Evolutionary conservation across 2,113 vertebrate genomes (phyloP), one percentile per base, ranked within the genome.

Genomic region (Anser cygnoides): DNA sequence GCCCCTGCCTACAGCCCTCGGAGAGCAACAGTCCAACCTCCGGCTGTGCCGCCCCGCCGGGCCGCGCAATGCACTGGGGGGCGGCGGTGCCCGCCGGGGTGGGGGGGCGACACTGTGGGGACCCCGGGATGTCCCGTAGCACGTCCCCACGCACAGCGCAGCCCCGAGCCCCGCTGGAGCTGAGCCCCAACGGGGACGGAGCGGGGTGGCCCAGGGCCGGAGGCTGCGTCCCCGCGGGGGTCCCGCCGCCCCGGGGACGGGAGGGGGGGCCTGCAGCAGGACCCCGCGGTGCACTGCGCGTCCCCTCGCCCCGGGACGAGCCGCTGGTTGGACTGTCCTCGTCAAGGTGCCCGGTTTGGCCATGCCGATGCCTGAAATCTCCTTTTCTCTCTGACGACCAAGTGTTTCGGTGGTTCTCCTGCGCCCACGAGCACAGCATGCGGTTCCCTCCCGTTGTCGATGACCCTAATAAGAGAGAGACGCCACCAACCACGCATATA

Each of bases 281-380:
- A 97, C 97, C 98, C 97, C 95, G 97, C 98, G 98, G 98, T 98
- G 98, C 98, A 95, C 98, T 98, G 98, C 98, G 97, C 86, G 80
- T 98, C 80, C 82, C 92, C 74, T 79, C 89, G 81, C 97, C 96
- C 92, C 22, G 97, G 97, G 95, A 95, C 97, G 59, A 91, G 98
- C 98, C 99, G 99, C 98, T 98, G 98, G 99, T 99, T 99, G 98
- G 99, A 99, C 98, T 98, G 98, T 98, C 97, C 99, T 98, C 98
- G 75, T 98, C 98, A 98, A 98, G 98, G 98, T 98, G 98, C 97
- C 98, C 96, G 97, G 98, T 99, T 97, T 99, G 98, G 99, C 99
- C 99, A 99, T 99, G 98, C 98, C 97, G 98, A 99, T 99, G 99
- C 99, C 99, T 99, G 98, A 97, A 97, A 98, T 97, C 66, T 96